Evolutionary conservation across 1,140 invertebrate species (phyloP), one percentile per base, ranked within the genome.

Genomic region (Diachasmimorpha longicaudata): DNA sequence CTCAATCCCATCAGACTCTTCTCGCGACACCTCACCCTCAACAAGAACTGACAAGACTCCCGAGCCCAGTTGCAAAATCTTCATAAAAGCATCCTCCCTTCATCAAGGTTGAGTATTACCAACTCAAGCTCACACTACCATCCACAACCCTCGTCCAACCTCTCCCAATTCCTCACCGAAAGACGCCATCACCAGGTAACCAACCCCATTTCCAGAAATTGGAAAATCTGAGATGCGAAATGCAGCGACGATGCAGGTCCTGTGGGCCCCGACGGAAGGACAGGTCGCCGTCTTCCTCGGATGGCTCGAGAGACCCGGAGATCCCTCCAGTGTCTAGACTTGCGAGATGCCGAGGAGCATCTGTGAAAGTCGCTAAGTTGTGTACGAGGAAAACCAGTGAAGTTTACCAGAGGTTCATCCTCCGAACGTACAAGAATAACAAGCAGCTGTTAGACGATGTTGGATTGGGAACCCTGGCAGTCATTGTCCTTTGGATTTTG

Each of bases 401-500:
- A 8, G 9, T 13, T 1, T 37, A 68, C 31, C 6, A 37, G 31
- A 68, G 16, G n/a, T 68, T 37, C 36, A 37, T 68, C 11, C 25
- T 37, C 36, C 25, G n/a, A 4, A 68, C 36, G 10, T 68, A 68
- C 36, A 16, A 39, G 14, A 68, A 37, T 6, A 68, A 68, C 19
- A 36, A 8, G 9, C 23, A 37, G 39, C 1, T 39, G 1, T 19
- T 68, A 6, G 16, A 19, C 3, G n/a, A 68, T n/a, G 1, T 68
- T 36, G 66, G 66, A 68, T 36, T 36, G 31, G 25, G 66, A 16
- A 5, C 36, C 13, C 21, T 70, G 39, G 39, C 10, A n/a, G 10
- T 14, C 1, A 14, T 42, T 23, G n/a, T 74, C 0, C 11, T 55
- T 8, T 78, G 70, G 70, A 68, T 78, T 0, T 25, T 78, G 13